phyloP scores from a whole-genome alignment of 2,888 invertebrate genomes.

The Galeruca laticollis region DNA sequence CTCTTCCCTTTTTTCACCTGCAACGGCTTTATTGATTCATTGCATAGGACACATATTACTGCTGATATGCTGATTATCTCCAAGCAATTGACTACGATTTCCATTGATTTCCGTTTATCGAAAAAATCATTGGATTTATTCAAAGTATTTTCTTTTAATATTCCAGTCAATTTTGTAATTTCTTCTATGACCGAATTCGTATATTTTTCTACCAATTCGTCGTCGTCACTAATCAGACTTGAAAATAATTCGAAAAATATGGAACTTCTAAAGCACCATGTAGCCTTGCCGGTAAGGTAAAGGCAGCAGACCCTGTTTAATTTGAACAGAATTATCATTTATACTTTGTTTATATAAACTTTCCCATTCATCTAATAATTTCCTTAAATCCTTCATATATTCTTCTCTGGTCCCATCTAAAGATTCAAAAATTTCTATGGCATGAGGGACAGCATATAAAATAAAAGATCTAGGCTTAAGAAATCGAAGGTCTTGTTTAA shows the following conservation, averaged over 20 bases:
- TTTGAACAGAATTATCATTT: constrained; percentile 43
- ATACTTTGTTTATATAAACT: constrained; percentile 47
- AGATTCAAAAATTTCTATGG: constrained; percentile 59
- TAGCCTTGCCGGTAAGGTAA: constrained; percentile 61
- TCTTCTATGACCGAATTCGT: constrained; percentile 44
- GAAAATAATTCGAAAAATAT: constrained; percentile 59
- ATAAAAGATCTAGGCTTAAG: constrained; percentile 58
- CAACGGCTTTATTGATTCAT: constrained; percentile 69
- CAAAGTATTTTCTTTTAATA: constrained; percentile 62
- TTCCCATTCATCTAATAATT: constrained; percentile 57
- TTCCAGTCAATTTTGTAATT: constrained; percentile 60
- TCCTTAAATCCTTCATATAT: constrained; percentile 54
- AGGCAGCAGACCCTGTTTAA: constrained; percentile 56
- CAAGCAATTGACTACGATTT: constrained; percentile 71
- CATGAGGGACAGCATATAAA: constrained; percentile 55
- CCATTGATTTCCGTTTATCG: constrained; percentile 68
- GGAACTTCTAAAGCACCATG: constrained; percentile 58
- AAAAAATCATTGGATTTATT: constrained; percentile 63
- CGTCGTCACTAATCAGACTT: constrained; percentile 46
- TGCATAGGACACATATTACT: constrained; percentile 71
- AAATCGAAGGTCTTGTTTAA: constrained; percentile 60
- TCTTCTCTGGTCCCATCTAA: constrained; percentile 56
- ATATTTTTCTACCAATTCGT: constrained; percentile 41
- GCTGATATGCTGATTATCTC: constrained; percentile 74
- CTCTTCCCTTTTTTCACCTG: constrained; percentile 72